Base-by-base conservation (phyloP, 1,140 invertebrate genomes). In the Monomorium pharaonis region DNA sequence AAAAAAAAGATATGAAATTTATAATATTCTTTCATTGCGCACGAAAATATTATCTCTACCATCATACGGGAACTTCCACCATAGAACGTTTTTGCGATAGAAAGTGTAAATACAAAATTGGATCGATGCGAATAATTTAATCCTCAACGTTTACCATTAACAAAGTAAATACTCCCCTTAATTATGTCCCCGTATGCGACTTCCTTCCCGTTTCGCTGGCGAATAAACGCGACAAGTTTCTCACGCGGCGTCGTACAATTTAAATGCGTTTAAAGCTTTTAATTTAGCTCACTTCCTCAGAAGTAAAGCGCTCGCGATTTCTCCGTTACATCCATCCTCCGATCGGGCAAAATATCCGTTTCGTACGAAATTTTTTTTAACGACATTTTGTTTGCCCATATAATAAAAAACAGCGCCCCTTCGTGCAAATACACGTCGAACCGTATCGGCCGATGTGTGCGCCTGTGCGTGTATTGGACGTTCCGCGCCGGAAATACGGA, bases 301-400 rank as follows among this genome's bases (percentile, higher is more conserved):
- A 72, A 30, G 42, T 12, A 72, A 24, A 81, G 30, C 65, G 65
- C 33, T 70, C 16, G 49, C 49, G 18, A 30, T 70, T n/a, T n/a
- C n/a, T n/a, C 44, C 24, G 33, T 30, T 21, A 24, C 27, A n/a
- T 58, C 37, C n/a, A n/a, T n/a, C 7, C 49, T 70, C 7, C 44
- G 65, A 56, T 81, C 51, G 51, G n/a, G 33, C 14, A 27, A 44
- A 72, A 58, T 72, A 72, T 42, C 24, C 24, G 49, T 27, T n/a
- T 54, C 65, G 65, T 44, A 56, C 16, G 27, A 72, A 81, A 81
- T 81, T 72, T 70, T 33, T 81, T 81, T 81, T 72, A 81, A 81
- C 65, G 65, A 69, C 63, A 72, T 72, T 81, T 81, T 81, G 67
- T 81, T 81, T 72, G 65, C 37, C 18, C 24, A 21, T 42, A 44